Evolutionary conservation across 2,888 invertebrate species (phyloP).

Genomic region (Polylopha cassiicola): DNA sequence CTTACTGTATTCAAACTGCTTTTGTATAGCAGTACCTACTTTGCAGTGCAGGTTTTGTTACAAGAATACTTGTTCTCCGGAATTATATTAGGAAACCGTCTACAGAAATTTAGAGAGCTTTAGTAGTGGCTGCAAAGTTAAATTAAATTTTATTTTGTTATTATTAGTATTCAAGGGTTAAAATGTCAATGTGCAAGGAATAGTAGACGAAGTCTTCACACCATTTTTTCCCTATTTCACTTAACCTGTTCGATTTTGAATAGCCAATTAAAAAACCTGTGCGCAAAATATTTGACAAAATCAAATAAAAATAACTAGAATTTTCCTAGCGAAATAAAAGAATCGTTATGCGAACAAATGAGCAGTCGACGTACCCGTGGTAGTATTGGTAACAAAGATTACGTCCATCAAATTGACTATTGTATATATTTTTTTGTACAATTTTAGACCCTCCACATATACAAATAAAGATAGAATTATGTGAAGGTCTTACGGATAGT

Average conservation of each 20-base stretch:
- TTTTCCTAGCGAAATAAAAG: slow-evolving; percentile 26
- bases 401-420: slow-evolving; percentile 9
- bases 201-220: slow-evolving; percentile 41
- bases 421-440: too few relatives aligned
- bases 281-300: slow-evolving; percentile 43
- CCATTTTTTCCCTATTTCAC: slow-evolving; percentile 31
- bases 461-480: too few relatives aligned
- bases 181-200: slow-evolving; percentile 32
- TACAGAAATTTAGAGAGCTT: slow-evolving; percentile 30
- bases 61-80: slow-evolving; percentile 1
- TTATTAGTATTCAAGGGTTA: slow-evolving; percentile 37
- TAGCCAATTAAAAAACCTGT: slow-evolving; percentile 41
- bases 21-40: slow-evolving; percentile 8
- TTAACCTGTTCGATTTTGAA: slow-evolving; percentile 35
- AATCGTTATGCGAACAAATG: slow-evolving; percentile 33
- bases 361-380: slow-evolving; percentile 25
- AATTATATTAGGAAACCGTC: slow-evolving; percentile 44
- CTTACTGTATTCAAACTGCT: slow-evolving; percentile 1
- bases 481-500: too few relatives aligned
- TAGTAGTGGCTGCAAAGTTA: slow-evolving; percentile 37
- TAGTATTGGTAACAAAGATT: background rate
- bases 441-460: too few relatives aligned
- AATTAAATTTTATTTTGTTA: slow-evolving; percentile 32
- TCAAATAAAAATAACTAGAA: slow-evolving; percentile 30
- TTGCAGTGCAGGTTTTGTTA: slow-evolving; percentile 6